phyloP scores from a whole-genome alignment of 2,888 invertebrate species.

The Physocephala rufipes region DNA sequence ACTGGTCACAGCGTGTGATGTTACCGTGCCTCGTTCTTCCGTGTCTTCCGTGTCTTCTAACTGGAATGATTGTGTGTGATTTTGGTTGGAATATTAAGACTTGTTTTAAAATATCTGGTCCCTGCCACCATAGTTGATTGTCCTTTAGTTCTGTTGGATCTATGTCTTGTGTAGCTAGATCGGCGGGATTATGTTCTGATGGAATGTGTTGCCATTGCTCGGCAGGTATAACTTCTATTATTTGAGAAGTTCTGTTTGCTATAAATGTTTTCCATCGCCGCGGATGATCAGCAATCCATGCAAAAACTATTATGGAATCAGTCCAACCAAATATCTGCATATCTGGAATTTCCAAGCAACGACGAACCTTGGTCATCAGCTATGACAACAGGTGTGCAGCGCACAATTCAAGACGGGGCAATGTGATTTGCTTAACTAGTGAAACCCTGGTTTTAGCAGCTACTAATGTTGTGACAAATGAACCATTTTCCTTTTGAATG shows the following conservation, averaged over 20 bases:
- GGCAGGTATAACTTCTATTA: conserved; percentile 23
- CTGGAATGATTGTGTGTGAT: neutral
- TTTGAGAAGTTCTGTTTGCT: conserved; percentile 37
- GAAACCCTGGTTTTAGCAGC: conserved; percentile 35
- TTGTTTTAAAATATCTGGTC: neutral
- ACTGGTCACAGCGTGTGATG: neutral
- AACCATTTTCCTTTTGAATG: conserved; percentile 8
- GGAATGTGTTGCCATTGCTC: conserved; percentile 32
- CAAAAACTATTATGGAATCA: conserved; percentile 37
- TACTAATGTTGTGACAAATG: conserved; percentile 19
- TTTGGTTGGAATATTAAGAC: too few species aligned
- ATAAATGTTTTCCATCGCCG: conserved; percentile 36
- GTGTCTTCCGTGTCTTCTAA: neutral
- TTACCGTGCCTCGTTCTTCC: conserved; percentile 25
- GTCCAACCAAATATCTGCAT: conserved; percentile 22
- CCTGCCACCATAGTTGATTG: conserved; percentile 8
- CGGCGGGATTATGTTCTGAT: conserved; percentile 36
- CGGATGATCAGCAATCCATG: conserved; percentile 31
- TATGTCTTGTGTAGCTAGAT: conserved; percentile 40
- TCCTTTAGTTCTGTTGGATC: conserved; percentile 19
- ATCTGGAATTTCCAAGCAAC: neutral
- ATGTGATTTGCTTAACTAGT: conserved; percentile 33
- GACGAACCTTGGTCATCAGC: conserved; percentile 15
- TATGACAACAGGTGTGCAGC: conserved; percentile 32
- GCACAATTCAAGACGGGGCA: conserved; percentile 37